These are phyloP conservation scores for Lucilia sericata DNA, from an alignment of 1,140 invertebrate species.

Conservation along the genomic window DNA sequence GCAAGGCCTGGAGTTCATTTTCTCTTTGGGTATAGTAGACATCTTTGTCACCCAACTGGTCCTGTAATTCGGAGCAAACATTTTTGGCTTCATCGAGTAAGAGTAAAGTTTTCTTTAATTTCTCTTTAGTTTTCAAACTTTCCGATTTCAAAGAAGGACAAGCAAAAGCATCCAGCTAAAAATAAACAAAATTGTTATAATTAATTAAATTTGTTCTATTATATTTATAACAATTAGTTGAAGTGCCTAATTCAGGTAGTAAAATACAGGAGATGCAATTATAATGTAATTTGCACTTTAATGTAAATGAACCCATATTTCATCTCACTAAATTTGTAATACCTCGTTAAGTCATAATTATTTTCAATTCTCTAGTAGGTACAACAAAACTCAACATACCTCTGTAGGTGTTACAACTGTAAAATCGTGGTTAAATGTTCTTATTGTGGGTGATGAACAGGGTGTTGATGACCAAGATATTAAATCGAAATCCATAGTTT, in stretches of 20 bases:
- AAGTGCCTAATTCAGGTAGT: background rate
- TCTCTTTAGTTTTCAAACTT: slow-evolving; percentile 69
- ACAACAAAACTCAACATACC: background rate
- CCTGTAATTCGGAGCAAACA: slow-evolving; percentile 70
- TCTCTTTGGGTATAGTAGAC: slow-evolving; percentile 57
- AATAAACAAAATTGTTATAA: slow-evolving; percentile 36
- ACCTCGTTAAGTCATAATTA: background rate
- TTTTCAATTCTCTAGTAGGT: background rate
- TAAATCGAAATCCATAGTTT: slow-evolving; percentile 57
- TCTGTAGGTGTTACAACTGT: background rate
- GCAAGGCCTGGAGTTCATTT: slow-evolving; percentile 55
- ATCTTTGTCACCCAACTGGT: slow-evolving; percentile 69
- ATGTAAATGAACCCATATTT: background rate
- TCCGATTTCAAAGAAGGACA: slow-evolving; percentile 71
- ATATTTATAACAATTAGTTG: too few species aligned
- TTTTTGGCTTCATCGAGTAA: slow-evolving; percentile 71
- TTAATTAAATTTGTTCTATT: too few species aligned
- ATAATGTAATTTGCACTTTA: background rate
- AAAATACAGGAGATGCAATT: background rate
- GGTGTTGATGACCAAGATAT: slow-evolving; percentile 19
- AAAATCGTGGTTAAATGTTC: slow-evolving; percentile 15
- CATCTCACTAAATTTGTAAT: too few species aligned
- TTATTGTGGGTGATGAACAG: background rate
- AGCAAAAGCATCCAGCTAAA: slow-evolving; percentile 74
- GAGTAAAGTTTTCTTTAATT: slow-evolving; percentile 68